These are phyloP conservation scores for Poicephalus meyeri DNA, from an alignment of 2,113 vertebrate genomes.

Conservation along the genomic window DNA sequence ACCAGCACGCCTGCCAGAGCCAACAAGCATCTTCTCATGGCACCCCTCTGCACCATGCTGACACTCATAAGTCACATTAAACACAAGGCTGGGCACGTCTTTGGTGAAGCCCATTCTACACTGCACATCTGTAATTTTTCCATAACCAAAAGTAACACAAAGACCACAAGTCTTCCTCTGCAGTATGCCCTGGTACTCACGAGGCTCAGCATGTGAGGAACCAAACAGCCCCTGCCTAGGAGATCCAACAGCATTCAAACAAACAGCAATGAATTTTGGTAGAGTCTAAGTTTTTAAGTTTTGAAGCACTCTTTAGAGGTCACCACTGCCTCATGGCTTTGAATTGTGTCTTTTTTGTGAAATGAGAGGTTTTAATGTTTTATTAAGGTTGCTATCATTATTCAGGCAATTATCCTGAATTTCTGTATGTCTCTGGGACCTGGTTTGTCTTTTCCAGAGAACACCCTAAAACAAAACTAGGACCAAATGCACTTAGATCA, in stretches of 20 bases:
- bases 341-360: neutral
- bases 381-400: neutral
- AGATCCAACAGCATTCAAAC: neutral
- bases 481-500: rapidly evolving
- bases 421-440: neutral
- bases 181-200: too few relatives aligned
- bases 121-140: neutral
- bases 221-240: neutral
- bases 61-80: neutral
- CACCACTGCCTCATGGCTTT: neutral
- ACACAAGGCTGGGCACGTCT: neutral
- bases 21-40: rapidly evolving
- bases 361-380: neutral
- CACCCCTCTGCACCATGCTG: neutral
- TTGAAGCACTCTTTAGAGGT: neutral
- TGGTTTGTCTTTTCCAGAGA: neutral
- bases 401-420: neutral
- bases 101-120: rapidly evolving
- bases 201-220: neutral
- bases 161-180: neutral
- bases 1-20: neutral
- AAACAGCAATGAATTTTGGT: neutral
- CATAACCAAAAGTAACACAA: neutral
- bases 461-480: neutral
- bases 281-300: too few relatives aligned